A percentile compares a stretch with the other conserved stretches of the same genome.
These are phyloP conservation scores for Papilio polytes DNA, from an alignment of 1,140 invertebrate species.

Conservation along the genomic window DNA sequence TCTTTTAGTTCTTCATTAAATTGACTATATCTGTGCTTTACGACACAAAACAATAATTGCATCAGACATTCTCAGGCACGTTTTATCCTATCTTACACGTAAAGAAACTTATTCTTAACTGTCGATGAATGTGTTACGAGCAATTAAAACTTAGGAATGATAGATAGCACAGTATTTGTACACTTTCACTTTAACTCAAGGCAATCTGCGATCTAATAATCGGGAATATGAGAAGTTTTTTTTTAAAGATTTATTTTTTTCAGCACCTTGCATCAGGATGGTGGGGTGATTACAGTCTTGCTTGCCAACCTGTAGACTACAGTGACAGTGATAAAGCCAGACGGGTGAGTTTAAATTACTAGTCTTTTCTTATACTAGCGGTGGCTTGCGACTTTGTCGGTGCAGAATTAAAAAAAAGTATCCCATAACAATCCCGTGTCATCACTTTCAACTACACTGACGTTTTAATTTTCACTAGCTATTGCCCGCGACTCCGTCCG, in stretches of 20 bases:
- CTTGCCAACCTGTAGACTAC: slow-evolving; percentile 97
- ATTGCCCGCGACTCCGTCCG: too few relatives aligned
- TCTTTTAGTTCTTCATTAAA: not conserved
- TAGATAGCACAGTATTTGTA: not conserved
- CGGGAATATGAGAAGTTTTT: not conserved
- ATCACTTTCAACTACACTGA: not conserved
- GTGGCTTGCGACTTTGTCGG: too few relatives aligned
- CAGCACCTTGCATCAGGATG: slow-evolving; percentile 94
- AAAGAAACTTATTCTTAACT: slow-evolving; percentile 22
- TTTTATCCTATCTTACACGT: slow-evolving; percentile 30
- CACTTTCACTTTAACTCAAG: not conserved
- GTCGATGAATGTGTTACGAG: slow-evolving; percentile 11
- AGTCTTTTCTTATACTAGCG: too few relatives aligned
- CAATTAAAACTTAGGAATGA: not conserved
- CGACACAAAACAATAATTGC: slow-evolving; percentile 29
- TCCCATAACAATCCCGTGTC: not conserved
- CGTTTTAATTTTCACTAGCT: too few relatives aligned
- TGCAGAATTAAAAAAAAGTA: too few relatives aligned
- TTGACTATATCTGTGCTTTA: not conserved
- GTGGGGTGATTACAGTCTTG: slow-evolving; percentile 94
- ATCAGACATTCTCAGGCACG: slow-evolving; percentile 26
- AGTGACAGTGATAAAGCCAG: slow-evolving; percentile 91
- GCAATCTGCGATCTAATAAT: not conserved
- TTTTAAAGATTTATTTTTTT: slow-evolving; percentile 55
- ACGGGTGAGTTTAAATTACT: slow-evolving; percentile 86